Percentiles rank a stretch among this genome's conserved stretches.
These are phyloP conservation scores for Gryllus bimaculatus DNA, from an alignment of 1,140 invertebrate genomes.

Conservation along the genomic window DNA sequence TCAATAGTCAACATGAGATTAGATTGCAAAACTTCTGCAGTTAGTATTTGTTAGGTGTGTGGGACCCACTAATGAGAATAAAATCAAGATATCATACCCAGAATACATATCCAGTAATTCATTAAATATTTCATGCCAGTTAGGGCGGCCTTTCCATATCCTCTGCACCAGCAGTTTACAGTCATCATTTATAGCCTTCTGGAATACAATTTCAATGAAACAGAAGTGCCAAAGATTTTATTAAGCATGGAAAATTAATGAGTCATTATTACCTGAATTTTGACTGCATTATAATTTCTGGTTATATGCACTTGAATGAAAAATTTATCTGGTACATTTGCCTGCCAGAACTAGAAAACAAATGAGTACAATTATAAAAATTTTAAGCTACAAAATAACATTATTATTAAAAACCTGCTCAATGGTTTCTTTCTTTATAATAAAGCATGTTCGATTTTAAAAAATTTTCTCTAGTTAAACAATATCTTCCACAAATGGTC, in stretches of 20 bases:
- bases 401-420: too few species aligned
- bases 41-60: too few species aligned
- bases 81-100: not conserved
- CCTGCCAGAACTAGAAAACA: not conserved
- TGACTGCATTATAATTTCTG: not conserved
- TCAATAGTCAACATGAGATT: too few species aligned
- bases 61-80: too few species aligned
- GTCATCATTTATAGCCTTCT: not conserved
- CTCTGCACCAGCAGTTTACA: not conserved
- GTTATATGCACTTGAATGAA: not conserved
- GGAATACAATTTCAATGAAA: not conserved
- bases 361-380: not conserved
- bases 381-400: too few species aligned
- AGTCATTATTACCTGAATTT: not conserved
- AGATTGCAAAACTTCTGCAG: too few species aligned
- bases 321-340: not conserved
- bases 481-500: too few species aligned
- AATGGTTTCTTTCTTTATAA: too few species aligned
- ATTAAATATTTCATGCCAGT: not conserved
- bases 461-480: not conserved
- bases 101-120: not conserved
- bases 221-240: not conserved
- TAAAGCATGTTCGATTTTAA: not conserved
- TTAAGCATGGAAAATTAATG: not conserved
- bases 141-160: not conserved